Conservation (phyloP, 2,888 invertebrate species). For the Synergus japonicus region DNA sequence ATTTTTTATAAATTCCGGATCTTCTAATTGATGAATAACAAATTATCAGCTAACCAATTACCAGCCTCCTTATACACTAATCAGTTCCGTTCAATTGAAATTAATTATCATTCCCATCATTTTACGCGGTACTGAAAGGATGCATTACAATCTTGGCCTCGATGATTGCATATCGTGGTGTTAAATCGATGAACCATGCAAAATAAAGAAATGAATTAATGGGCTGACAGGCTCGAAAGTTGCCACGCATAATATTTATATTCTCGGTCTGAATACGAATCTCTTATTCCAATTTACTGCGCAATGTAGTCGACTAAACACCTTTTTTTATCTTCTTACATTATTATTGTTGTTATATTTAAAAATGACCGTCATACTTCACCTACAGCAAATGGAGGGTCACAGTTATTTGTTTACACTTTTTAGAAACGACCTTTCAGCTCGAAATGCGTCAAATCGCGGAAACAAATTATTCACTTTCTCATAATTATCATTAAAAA, state of each 20-base stretch:
- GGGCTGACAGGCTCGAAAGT: neutral
- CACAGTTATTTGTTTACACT: neutral
- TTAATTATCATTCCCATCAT: too few relatives aligned
- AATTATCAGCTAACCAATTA: too few relatives aligned
- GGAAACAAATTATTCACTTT: neutral
- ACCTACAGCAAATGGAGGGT: neutral
- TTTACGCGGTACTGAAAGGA: too few relatives aligned
- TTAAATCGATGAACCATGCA: too few relatives aligned
- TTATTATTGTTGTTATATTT: neutral
- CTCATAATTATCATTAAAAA: neutral
- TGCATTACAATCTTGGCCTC: too few relatives aligned
- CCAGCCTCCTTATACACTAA: too few relatives aligned
- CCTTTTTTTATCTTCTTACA: neutral
- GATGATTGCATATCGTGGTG: too few relatives aligned
- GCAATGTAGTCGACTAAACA: neutral
- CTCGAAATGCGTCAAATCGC: neutral
- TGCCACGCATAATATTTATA: neutral
- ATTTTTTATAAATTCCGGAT: too few relatives aligned
- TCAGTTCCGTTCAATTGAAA: too few relatives aligned
- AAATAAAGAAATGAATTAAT: too few relatives aligned
- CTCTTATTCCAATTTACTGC: conserved; percentile 6
- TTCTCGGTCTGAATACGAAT: conserved; percentile 22
- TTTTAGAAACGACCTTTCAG: neutral
- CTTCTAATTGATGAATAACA: too few relatives aligned
- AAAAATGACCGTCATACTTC: neutral